Evolutionary conservation across 2,113 vertebrate genomes (phyloP), one percentile per base, ranked within the genome.

Genomic region (Asarcornis scutulata): DNA sequence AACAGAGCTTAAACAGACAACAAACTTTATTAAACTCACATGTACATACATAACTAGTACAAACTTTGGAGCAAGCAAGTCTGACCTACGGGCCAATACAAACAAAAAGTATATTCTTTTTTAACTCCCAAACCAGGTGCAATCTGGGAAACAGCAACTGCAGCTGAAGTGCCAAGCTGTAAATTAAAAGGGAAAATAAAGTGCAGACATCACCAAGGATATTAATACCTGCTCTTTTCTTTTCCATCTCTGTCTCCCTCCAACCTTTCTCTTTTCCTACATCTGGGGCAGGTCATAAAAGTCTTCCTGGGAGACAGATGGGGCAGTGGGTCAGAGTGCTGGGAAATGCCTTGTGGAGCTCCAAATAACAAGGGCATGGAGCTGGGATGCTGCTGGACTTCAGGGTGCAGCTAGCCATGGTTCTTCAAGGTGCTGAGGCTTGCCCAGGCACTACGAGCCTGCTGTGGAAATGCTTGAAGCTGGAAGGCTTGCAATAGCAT

Each of bases 11-110:
- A 38, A 95, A 68, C 76, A 86, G 76, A 91, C 81, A 91, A 81
- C 66, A 81, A 48, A 71, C 20, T 83, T 89, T 83, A 94, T 93
- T 94, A 84, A 96, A 93, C 59, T 95, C 90, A 86, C 81, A 91
- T 83, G 91, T 91, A 88, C 58, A 16, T 64, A 60, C 63, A 59
- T 52, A 42, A 88, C 74, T 74, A 94, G 55, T 11, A 78, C 55
- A 93, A 91, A 86, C 2, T 4, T 67, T 71, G 78, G 36, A 84
- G 74, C 17, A 40, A 77, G 58, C 68, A 74, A 72, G 22, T 74
- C 89, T 42, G 83, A n/a, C 34, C 53, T 56, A 52, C 1, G 1
- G 13, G 52, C 62, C 80, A 86, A 91, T 7, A 92, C 42, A 58
- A 91, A 94, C 72, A 86, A 67, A 50, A 80, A 34, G 17, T 29